These are phyloP conservation scores for Steatocranus sp. DNA, from an alignment of 2,797 vertebrate genomes.

Conservation along the genomic window DNA sequence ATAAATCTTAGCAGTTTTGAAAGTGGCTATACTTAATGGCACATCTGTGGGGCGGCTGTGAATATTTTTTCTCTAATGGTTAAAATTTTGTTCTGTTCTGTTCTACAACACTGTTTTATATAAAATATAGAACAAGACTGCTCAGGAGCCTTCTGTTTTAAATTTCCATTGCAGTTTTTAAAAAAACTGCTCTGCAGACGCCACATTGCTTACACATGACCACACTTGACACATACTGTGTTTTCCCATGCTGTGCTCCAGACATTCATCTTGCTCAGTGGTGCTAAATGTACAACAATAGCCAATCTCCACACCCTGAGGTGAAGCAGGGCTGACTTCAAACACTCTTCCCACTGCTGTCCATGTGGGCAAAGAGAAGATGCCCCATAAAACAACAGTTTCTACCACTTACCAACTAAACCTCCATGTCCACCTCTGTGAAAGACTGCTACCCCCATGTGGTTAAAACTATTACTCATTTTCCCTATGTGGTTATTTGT, in stretches of 20 bases:
- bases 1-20: background rate
- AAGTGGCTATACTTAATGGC: background rate
- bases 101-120: background rate
- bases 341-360: conserved; percentile 53
- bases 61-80: background rate
- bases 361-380: conserved; percentile 62
- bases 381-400: conserved; percentile 61
- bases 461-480: conserved; percentile 39
- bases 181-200: conserved; percentile 32
- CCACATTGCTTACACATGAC: conserved; percentile 62
- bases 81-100: background rate
- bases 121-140: background rate
- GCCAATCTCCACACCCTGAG: conserved; percentile 65
- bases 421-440: conserved; percentile 50
- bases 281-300: conserved; percentile 66
- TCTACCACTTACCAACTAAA: conserved; percentile 59
- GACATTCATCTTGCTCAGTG: conserved; percentile 64
- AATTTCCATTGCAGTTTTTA: conserved; percentile 1
- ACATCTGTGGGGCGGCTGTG: background rate
- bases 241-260: conserved; percentile 64
- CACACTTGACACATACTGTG: conserved; percentile 58
- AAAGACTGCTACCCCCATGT: conserved; percentile 65
- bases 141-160: background rate
- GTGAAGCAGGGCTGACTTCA: conserved; percentile 66
- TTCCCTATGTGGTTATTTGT: conserved; percentile 41